Percentiles rank a stretch among this genome's conserved stretches.
These are phyloP conservation scores for Tribolium madens DNA, from an alignment of 1,140 invertebrate genomes.

Conservation along the genomic window DNA sequence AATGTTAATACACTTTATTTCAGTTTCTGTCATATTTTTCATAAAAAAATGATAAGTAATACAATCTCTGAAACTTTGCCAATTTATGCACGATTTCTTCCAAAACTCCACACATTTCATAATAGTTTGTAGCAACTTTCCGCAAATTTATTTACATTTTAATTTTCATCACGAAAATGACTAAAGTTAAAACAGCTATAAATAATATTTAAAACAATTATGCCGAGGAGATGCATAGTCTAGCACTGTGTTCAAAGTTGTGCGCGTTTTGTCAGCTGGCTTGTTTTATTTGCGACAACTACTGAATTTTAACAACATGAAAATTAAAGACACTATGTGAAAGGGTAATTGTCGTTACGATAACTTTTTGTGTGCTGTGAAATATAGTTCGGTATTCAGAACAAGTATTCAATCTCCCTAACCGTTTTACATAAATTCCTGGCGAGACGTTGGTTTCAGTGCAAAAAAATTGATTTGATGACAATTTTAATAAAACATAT, in stretches of 20 bases:
- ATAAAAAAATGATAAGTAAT: constrained; percentile 30
- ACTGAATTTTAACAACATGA: constrained; percentile 23
- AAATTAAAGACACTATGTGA: constrained; percentile 6
- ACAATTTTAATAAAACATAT: not conserved
- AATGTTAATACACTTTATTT: too few relatives aligned
- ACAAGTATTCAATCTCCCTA: constrained; percentile 22
- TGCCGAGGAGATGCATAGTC: constrained; percentile 11
- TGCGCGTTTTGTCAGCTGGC: not conserved
- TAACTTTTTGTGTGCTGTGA: not conserved
- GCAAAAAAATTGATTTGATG: too few relatives aligned
- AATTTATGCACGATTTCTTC: constrained; percentile 29
- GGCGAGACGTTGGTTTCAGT: constrained; percentile 11
- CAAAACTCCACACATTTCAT: constrained; percentile 25
- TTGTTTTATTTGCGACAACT: constrained; percentile 21
- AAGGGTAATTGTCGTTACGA: not conserved
- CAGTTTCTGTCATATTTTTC: constrained; percentile 14
- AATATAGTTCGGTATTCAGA: constrained; percentile 20
- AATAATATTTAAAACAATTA: constrained; percentile 39
- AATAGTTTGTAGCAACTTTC: constrained; percentile 33
- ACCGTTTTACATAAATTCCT: constrained; percentile 31
- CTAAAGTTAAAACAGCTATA: constrained; percentile 32
- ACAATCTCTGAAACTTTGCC: constrained; percentile 13
- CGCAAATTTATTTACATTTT: constrained; percentile 39
- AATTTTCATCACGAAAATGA: constrained; percentile 30
- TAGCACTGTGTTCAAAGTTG: constrained; percentile 20